Evolutionary conservation across 2,888 invertebrate genomes (phyloP).

Genomic region (Eupithecia exiguata): DNA sequence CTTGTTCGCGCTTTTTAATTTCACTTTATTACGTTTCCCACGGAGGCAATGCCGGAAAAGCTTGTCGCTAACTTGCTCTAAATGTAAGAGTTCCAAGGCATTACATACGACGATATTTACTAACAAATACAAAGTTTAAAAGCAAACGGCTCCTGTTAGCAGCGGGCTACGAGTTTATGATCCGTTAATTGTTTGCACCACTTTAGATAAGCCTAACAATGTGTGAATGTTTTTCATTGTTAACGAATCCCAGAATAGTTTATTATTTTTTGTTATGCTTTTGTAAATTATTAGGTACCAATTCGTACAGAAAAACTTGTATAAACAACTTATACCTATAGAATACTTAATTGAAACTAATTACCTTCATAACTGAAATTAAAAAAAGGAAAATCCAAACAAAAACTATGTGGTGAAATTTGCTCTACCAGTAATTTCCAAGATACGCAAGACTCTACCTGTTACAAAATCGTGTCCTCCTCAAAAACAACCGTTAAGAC

Average conservation of each 20-base stretch:
- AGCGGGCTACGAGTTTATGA: conserved; percentile 69
- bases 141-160: conserved; percentile 61
- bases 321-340: neutral
- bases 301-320: neutral
- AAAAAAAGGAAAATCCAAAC: neutral
- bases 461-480: conserved; percentile 56
- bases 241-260: conserved; percentile 2
- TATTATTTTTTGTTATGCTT: neutral
- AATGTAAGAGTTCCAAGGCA: conserved; percentile 44
- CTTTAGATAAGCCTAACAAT: conserved; percentile 73
- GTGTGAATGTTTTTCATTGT: conserved; percentile 47
- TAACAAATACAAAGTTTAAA: conserved; percentile 54
- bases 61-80: conserved; percentile 47
- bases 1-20: conserved; percentile 68
- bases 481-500: conserved; percentile 65
- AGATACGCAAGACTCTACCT: conserved; percentile 54
- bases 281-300: neutral
- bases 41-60: conserved; percentile 54
- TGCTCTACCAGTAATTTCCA: neutral
- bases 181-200: conserved; percentile 74
- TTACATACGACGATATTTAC: conserved; percentile 35
- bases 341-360: neutral
- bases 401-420: neutral
- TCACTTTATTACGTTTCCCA: conserved; percentile 66
- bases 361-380: neutral